phyloP scores from a whole-genome alignment of 2,888 invertebrate species.

The Onthophagus sagittarius region DNA sequence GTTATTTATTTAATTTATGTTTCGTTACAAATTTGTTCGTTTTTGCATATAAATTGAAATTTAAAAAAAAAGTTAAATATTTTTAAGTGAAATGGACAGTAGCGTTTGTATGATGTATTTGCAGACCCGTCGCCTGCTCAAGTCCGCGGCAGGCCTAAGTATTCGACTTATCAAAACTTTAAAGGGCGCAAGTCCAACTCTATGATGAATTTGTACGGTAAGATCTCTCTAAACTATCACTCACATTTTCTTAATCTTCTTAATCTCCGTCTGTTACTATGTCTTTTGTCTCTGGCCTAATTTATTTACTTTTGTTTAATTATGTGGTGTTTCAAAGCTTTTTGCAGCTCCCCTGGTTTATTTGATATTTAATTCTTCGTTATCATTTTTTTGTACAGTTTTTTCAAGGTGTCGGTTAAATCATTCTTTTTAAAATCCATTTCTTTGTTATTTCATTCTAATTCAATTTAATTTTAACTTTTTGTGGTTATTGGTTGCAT shows the following conservation, averaged over 20 bases:
- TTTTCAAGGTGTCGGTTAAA: no score
- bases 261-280: neutral
- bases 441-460: no score
- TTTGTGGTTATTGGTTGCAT: no score
- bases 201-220: slow-evolving; percentile 95
- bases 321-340: slow-evolving; percentile 4
- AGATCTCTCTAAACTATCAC: slow-evolving; percentile 46
- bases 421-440: no score
- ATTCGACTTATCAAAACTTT: slow-evolving; percentile 84
- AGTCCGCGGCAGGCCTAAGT: slow-evolving; percentile 79
- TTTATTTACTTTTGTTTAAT: slow-evolving; percentile 12
- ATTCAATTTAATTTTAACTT: no score
- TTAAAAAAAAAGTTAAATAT: slow-evolving; percentile 25
- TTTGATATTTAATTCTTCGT: no score
- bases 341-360: no score
- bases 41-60: neutral
- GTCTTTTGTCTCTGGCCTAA: slow-evolving; percentile 14
- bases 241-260: slow-evolving; percentile 21
- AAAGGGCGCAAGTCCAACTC: slow-evolving; percentile 90
- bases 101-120: slow-evolving; percentile 56
- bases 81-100: slow-evolving; percentile 42
- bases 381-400: no score
- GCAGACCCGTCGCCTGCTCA: slow-evolving; percentile 78
- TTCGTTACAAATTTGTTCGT: neutral
- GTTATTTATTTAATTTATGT: no score